Evolutionary conservation across 2,797 vertebrate genomes (phyloP).

Genomic region (Aotus griseimembra): DNA sequence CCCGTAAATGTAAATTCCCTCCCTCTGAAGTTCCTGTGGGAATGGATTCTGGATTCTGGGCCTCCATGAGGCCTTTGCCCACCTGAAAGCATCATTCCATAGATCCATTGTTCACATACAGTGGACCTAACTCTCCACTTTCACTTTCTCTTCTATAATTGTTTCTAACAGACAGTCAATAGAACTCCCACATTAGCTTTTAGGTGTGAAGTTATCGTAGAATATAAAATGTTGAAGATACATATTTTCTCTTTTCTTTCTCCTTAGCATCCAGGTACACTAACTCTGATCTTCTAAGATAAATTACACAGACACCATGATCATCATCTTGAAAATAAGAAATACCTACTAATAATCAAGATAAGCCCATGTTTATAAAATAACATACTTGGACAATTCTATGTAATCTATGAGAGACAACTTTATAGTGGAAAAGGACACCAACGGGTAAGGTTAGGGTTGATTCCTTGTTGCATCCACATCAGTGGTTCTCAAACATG

Average conservation of each 20-base stretch:
- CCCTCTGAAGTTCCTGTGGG: neutral
- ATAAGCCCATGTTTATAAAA: neutral
- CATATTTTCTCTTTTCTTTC: neutral
- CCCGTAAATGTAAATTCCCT: neutral
- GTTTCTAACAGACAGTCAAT: neutral
- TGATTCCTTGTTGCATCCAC: neutral
- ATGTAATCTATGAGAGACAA: neutral
- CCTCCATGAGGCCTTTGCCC: neutral
- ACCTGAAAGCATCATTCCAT: neutral
- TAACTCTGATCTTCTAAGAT: neutral
- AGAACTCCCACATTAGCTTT: neutral
- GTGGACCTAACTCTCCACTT: neutral
- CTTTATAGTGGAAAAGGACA: neutral
- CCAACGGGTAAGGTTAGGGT: neutral
- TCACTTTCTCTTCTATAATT: conserved; percentile 45
- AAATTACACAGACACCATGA: neutral
- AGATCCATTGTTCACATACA: neutral
- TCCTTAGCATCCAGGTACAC: neutral
- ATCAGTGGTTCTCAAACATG: neutral
- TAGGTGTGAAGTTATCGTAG: neutral
- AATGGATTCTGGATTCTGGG: neutral
- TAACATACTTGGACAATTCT: neutral
- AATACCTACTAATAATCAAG: neutral
- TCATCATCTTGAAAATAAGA: conserved; percentile 6
- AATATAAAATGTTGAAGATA: neutral